A percentile compares a stretch with the other conserved stretches of the same genome.
Evolutionary conservation across 2,888 invertebrate genomes (phyloP).

Genomic region (Eristalis arbustorum): DNA sequence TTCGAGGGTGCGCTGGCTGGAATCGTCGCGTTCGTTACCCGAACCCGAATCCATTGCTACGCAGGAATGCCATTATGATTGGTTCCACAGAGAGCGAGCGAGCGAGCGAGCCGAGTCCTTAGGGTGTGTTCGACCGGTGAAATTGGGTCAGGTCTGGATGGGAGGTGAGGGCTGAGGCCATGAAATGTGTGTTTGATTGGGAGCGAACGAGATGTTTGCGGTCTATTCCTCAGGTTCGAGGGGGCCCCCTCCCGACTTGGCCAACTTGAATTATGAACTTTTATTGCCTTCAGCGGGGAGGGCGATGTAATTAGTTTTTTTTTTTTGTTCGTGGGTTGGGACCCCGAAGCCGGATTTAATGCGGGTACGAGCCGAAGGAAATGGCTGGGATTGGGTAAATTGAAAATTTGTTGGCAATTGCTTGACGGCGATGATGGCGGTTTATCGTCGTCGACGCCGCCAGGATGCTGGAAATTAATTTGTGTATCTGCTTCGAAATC

Average conservation of each 20-base stretch:
- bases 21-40: neutral
- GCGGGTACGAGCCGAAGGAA: constrained; percentile 4
- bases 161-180: constrained; percentile 13
- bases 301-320: constrained; percentile 27
- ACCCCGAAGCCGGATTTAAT: neutral
- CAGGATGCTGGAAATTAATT: neutral
- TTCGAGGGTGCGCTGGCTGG: constrained; percentile 42
- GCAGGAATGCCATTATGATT: constrained; percentile 48
- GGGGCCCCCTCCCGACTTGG: neutral
- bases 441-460: neutral
- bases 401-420: constrained; percentile 33
- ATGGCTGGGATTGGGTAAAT: constrained; percentile 12
- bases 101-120: constrained; percentile 4
- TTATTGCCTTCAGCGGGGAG: constrained; percentile 13
- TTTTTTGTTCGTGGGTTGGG: neutral
- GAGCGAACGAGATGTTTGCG: constrained; percentile 67
- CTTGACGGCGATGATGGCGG: neutral
- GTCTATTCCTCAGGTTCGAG: constrained; percentile 34
- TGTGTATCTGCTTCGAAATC: neutral
- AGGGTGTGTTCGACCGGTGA: constrained; percentile 49
- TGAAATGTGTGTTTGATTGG: constrained; percentile 66
- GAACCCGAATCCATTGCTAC: constrained; percentile 33
- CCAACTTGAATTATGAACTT: constrained; percentile 44
- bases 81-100: neutral
- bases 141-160: neutral